Conservation (phyloP, 2,113 vertebrate genomes). For the Marmota flaviventris region DNA sequence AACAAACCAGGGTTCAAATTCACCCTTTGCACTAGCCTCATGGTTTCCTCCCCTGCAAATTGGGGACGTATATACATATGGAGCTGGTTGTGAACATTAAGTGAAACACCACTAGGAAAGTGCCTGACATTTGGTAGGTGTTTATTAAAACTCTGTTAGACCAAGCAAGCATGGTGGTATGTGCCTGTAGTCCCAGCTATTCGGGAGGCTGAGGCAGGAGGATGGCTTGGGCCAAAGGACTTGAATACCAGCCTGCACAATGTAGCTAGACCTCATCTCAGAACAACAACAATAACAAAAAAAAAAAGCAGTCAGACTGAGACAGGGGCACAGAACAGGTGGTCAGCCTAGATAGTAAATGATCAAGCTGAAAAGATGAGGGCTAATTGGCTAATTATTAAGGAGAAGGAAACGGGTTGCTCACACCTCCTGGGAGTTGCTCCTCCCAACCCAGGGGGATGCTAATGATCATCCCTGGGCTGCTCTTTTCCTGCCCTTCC, state of each 20-base stretch:
- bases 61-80: background rate
- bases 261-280: background rate
- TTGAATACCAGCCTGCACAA: background rate
- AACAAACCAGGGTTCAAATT: background rate
- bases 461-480: no score
- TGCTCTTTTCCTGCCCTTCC: no score
- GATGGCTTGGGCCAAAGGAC: background rate
- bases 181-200: background rate
- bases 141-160: background rate
- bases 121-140: background rate
- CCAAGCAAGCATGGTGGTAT: background rate
- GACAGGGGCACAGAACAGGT: no score
- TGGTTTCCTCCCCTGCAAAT: background rate
- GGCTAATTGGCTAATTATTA: no score
- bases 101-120: background rate
- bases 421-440: no score
- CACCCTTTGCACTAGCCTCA: background rate
- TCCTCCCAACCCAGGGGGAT: no score
- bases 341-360: no score
- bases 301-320: background rate
- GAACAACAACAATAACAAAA: background rate
- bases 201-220: background rate
- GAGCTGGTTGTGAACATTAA: background rate
- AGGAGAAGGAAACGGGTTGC: no score
- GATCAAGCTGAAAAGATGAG: no score